Evolutionary conservation across 2,797 vertebrate species (phyloP), one percentile per base, ranked within the genome.

Genomic region (Scolopax bukidnonensis): DNA sequence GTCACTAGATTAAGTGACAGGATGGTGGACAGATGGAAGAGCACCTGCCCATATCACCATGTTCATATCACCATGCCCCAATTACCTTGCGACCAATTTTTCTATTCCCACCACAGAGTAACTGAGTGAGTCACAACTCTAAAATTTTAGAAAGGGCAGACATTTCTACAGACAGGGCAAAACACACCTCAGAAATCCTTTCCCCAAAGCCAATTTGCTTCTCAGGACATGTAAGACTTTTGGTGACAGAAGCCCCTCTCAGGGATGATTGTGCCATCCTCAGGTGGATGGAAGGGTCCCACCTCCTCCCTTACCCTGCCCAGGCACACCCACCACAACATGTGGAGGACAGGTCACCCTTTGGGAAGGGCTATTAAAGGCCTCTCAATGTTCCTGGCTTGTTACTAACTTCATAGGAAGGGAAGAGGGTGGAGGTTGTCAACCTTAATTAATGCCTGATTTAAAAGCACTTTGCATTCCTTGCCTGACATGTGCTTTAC

Each of bases 391-490:
- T 64, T 61, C 68, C 73, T 53, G 21, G 8, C 27, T 76, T 2
- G 0, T 89, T 86, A 45, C 23, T 63, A 78, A 60, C 60, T 77
- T 78, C 51, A 25, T 21, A 21, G 40, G 28, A 87, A 45, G n/a
- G 36, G 51, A 87, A 79, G 38, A 87, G 48, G 53, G 60, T 84
- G 43, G 76, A 94, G 51, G 51, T 43, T 94, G 80, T 93, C 79
- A 95, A 64, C 45, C 21, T 76, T 76, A 81, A 91, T 90, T 93
- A 84, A 76, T 79, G 64, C 30, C 47, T 69, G 30, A 38, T 92
- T 86, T 88, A 63, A 94, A 86, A 93, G 51, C 67, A 69, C 54
- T 91, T 93, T 53, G 64, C 61, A 30, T 94, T 82, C 76, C 32
- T 86, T 88, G 47, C 83, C 67, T 82, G 85, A 78, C 4, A 5